Conservation (phyloP, 2,888 invertebrate species). For the Drosophila planitibia region DNA sequence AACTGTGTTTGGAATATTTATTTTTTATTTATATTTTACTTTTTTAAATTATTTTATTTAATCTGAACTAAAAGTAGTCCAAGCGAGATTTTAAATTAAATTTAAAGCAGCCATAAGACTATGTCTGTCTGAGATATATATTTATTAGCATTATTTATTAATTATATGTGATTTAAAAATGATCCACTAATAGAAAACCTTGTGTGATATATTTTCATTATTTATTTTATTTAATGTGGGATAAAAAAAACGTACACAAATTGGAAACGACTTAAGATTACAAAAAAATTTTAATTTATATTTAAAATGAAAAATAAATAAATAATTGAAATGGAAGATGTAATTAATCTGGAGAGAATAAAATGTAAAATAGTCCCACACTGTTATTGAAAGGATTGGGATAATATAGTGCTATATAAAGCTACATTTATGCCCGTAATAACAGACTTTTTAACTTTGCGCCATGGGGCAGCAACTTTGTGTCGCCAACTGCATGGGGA, state of each 20-base stretch:
- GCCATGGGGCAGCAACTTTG: background rate
- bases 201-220: too few relatives aligned
- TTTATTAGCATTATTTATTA: too few relatives aligned
- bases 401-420: background rate
- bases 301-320: too few relatives aligned
- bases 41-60: too few relatives aligned
- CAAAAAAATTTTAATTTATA: too few relatives aligned
- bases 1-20: background rate
- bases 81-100: background rate
- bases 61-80: too few relatives aligned
- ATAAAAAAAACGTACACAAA: too few relatives aligned
- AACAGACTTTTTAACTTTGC: background rate
- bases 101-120: background rate
- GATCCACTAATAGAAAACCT: too few relatives aligned
- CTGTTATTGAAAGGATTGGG: background rate
- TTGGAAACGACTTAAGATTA: too few relatives aligned
- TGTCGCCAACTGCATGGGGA: constrained; percentile 11
- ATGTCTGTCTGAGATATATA: background rate
- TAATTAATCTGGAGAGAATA: background rate
- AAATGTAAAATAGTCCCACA: background rate
- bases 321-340: too few relatives aligned
- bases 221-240: too few relatives aligned
- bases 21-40: background rate
- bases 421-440: background rate
- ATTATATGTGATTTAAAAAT: too few relatives aligned